A percentile compares a stretch with the other conserved stretches of the same genome.
Conservation (phyloP, 2,888 invertebrate species). For the Drosophila aldrichi region DNA sequence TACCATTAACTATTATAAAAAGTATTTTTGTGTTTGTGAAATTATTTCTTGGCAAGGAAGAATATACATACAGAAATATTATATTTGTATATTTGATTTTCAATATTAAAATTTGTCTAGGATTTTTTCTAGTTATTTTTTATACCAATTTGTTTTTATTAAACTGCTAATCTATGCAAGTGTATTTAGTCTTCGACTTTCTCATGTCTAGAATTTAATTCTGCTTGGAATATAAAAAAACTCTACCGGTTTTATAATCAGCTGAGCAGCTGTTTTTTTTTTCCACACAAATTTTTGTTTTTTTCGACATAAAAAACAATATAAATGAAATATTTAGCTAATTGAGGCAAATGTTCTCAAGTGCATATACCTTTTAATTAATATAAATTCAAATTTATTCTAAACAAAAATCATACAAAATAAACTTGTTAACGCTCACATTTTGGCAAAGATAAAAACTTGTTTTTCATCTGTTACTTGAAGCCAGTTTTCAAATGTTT, state of each 20-base stretch:
- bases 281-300: slow-evolving; percentile 22
- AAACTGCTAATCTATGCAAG: neutral
- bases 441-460: slow-evolving; percentile 23
- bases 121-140: neutral
- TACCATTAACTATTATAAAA: too few species aligned
- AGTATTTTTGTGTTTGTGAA: too few species aligned
- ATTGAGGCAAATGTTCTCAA: neutral
- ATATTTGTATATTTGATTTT: too few species aligned
- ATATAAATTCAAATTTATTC: neutral
- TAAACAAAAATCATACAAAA: neutral
- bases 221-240: slow-evolving; percentile 25
- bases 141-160: neutral
- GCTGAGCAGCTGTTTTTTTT: slow-evolving; percentile 25
- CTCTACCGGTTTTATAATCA: slow-evolving; percentile 35
- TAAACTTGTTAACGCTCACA: neutral
- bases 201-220: neutral
- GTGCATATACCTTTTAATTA: neutral
- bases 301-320: neutral
- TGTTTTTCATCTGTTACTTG: slow-evolving; percentile 34
- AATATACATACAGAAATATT: too few species aligned
- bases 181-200: neutral
- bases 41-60: too few species aligned
- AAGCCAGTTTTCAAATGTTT: slow-evolving; percentile 32
- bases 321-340: slow-evolving; percentile 1
- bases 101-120: neutral